phyloP scores from a whole-genome alignment of 2,113 vertebrate genomes.

The Sus scrofa region DNA sequence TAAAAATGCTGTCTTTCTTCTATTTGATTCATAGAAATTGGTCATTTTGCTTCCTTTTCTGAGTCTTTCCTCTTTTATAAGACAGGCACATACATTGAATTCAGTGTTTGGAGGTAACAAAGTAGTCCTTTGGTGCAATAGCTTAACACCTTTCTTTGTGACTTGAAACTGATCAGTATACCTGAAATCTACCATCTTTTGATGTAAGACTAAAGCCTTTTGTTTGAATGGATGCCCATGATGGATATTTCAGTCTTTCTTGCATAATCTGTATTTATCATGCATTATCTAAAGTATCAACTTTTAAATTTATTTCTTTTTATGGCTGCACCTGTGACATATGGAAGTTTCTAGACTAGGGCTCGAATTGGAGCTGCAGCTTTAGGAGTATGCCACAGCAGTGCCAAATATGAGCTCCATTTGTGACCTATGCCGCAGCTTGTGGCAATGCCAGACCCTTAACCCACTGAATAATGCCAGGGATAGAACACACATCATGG shows the following conservation, averaged over 20 bases:
- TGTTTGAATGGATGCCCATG: neutral
- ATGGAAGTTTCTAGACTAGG: too few species aligned
- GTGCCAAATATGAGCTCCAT: too few species aligned
- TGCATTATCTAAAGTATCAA: neutral
- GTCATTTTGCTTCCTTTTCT: neutral
- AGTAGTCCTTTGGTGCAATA: neutral
- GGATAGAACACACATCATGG: too few species aligned
- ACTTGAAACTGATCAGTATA: neutral
- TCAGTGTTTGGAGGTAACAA: neutral
- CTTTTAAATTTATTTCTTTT: too few species aligned
- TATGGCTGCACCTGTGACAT: too few species aligned
- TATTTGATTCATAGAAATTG: neutral
- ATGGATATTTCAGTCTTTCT: neutral
- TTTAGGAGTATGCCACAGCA: too few species aligned
- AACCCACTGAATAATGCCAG: too few species aligned
- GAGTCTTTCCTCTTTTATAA: neutral
- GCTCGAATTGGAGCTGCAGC: too few species aligned
- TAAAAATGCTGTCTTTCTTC: neutral
- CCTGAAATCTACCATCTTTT: neutral
- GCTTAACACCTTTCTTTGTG: neutral
- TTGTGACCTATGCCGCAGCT: too few species aligned
- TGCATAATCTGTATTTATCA: neutral
- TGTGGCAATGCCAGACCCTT: too few species aligned
- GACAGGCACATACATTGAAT: neutral
- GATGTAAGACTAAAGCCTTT: neutral